Evolutionary conservation across 2,113 vertebrate genomes (phyloP), one percentile per base, ranked within the genome.

Genomic region (Coregonus clupeaformis): DNA sequence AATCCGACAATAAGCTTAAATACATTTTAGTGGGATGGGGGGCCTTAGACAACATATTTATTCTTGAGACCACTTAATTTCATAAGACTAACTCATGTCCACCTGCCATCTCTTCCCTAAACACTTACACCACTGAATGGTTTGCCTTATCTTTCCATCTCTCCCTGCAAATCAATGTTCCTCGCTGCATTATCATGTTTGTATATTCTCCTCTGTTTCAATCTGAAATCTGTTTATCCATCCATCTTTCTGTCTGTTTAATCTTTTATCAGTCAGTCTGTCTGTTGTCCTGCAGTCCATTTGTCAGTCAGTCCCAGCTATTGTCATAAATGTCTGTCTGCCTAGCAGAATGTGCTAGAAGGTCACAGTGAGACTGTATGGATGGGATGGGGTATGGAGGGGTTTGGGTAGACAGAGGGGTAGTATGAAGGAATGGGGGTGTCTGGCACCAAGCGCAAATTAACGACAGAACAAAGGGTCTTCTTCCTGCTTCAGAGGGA

Each of bases 341-440:
- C 29, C 29, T 18, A 77, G 82, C 84, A 71, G 66, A 69, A 68
- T 71, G 76, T 60, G 76, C 85, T 75, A 88, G 84, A 79, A 81
- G 76, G 81, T 93, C 91, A 92, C 91, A 92, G 91, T 92, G 90
- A 91, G 89, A 85, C 86, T 89, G 85, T 85, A 79, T 83, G 87
- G 84, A 87, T 80, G 77, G 81, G 84, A 77, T 78, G 70, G 52
- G 71, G 49, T 59, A 18, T 24, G 74, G 18, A 16, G 70, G 57
- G 18, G 18, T n/a, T 6, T 60, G 25, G 57, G 70, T 57, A 24
- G 30, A 85, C n/a, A 22, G n/a, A 76, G 52, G 71, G 75, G 45
- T 72, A 16, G 52, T 64, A 70, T 25, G 55, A 80, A 55, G 30
- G 63, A 65, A 79, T 76, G 75, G 72, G 74, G 66, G 72, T 68